Evolutionary conservation across 2,888 invertebrate species (phyloP).

Genomic region (Callinectes sapidus): DNA sequence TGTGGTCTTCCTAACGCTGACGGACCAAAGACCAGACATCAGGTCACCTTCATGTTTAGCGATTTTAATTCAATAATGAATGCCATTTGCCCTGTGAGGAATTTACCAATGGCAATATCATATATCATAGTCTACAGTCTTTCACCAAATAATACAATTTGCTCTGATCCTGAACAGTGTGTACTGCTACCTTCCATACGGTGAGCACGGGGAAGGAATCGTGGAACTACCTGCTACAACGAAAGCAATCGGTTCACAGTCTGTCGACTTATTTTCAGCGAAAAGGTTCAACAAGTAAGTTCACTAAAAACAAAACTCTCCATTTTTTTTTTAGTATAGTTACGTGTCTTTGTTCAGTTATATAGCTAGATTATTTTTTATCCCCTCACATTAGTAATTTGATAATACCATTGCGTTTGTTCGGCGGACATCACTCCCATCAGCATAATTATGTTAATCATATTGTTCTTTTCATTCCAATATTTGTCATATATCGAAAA

Average conservation of each 20-base stretch:
- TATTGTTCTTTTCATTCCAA: too few species aligned
- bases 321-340: too few species aligned
- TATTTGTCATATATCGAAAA: too few species aligned
- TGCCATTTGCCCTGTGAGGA: not conserved
- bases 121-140: too few species aligned
- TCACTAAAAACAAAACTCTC: not conserved
- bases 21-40: not conserved
- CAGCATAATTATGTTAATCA: too few species aligned
- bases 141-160: not conserved
- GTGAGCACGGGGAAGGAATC: not conserved
- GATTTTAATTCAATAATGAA: not conserved
- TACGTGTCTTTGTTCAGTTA: too few species aligned
- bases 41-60: not conserved
- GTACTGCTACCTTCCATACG: slow-evolving; percentile 12
- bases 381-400: too few species aligned
- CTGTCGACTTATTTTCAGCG: not conserved
- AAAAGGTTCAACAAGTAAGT: not conserved
- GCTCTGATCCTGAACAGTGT: not conserved
- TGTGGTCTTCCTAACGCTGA: not conserved
- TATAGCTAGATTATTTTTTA: too few species aligned
- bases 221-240: not conserved
- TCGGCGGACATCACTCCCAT: too few species aligned
- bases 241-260: not conserved
- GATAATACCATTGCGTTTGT: too few species aligned
- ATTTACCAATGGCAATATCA: not conserved